Conservation (phyloP, 2,888 invertebrate species). For the Macrosiphum euphorbiae region DNA sequence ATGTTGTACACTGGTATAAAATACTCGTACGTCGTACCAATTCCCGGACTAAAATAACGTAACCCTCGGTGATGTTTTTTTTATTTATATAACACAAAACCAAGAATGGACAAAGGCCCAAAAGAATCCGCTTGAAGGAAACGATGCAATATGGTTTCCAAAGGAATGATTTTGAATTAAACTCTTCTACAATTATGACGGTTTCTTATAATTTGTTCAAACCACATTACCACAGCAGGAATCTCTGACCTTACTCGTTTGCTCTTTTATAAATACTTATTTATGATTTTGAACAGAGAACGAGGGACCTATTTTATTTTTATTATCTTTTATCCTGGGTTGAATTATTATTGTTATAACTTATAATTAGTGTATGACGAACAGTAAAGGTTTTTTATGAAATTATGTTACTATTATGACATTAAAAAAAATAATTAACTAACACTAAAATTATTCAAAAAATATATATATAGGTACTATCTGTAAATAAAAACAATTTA, state of each 20-base stretch:
- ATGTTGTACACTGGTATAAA: background rate
- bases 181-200: constrained; percentile 58
- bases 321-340: background rate
- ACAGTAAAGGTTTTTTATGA: background rate
- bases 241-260: constrained; percentile 27
- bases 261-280: constrained; percentile 24
- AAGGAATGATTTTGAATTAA: constrained; percentile 64
- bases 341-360: constrained; percentile 22
- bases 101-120: constrained; percentile 38
- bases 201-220: constrained; percentile 49
- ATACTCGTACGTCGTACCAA: background rate
- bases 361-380: background rate
- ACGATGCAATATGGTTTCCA: constrained; percentile 59
- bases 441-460: background rate
- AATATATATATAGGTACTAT: background rate
- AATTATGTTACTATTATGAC: background rate
- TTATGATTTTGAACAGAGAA: background rate
- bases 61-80: constrained; percentile 1
- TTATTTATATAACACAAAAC: constrained; percentile 47
- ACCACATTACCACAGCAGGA: constrained; percentile 57
- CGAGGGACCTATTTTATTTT: background rate
- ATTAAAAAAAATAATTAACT: background rate
- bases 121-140: constrained; percentile 42
- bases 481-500: background rate
- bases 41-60: constrained; percentile 32